A percentile compares a stretch with the other conserved stretches of the same genome.
Conservation (phyloP, 1,140 invertebrate species). For the Pseudobourletiella spinata region DNA sequence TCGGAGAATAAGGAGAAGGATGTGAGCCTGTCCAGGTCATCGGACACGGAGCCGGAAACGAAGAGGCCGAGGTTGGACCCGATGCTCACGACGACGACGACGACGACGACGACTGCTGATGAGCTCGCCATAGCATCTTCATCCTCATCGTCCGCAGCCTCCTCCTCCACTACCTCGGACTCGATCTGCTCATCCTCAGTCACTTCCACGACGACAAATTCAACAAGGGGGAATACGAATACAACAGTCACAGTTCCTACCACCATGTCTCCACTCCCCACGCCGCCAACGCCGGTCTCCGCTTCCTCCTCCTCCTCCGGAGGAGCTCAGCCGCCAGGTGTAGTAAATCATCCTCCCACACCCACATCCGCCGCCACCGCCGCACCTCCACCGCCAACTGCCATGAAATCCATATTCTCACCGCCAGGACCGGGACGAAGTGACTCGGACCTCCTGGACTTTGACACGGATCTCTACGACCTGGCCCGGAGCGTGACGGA, state of each 20-base stretch:
- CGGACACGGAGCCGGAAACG: conserved; percentile 31
- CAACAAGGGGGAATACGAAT: too few species aligned
- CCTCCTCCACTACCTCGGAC: not conserved
- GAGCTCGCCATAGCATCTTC: not conserved
- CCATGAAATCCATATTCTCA: conserved; percentile 32
- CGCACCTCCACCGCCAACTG: too few species aligned
- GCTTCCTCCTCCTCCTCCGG: too few species aligned
- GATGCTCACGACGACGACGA: not conserved
- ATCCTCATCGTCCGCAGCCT: not conserved
- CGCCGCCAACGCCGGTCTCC: too few species aligned
- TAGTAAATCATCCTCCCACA: too few species aligned
- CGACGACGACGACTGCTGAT: not conserved
- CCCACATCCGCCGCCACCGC: conserved; percentile 50
- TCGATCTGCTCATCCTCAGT: not conserved
- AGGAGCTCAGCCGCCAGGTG: too few species aligned
- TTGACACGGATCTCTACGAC: conserved; percentile 36
- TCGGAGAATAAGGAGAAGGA: conserved; percentile 32
- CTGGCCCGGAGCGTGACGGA: conserved; percentile 34
- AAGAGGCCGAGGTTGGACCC: conserved; percentile 29
- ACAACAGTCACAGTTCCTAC: too few species aligned
- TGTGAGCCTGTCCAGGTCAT: conserved; percentile 5
- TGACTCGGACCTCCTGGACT: conserved; percentile 32
- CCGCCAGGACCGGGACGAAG: conserved; percentile 12
- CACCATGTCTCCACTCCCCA: too few species aligned
- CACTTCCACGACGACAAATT: too few species aligned